Evolutionary conservation across 2,113 vertebrate genomes (phyloP).

Genomic region (Elachura formosa): DNA sequence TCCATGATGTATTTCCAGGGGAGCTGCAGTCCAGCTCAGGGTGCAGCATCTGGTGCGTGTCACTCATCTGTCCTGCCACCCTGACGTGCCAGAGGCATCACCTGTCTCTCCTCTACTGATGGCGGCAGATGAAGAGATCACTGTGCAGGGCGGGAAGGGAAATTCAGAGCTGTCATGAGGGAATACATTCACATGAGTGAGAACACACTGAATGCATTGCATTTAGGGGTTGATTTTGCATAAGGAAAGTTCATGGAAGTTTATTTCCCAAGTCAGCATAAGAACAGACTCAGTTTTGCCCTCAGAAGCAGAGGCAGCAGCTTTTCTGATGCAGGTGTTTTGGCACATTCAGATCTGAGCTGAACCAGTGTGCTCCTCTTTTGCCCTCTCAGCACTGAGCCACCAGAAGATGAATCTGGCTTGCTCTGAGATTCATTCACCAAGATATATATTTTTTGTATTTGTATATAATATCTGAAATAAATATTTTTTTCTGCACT

Average conservation of each 20-base stretch:
- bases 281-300: neutral
- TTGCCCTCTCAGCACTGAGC: neutral
- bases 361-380: neutral
- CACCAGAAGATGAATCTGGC: neutral
- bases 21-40: slow-evolving; percentile 23
- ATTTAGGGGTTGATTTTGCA: neutral
- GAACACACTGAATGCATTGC: neutral
- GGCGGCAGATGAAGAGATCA: slow-evolving; percentile 56
- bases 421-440: neutral
- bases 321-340: neutral
- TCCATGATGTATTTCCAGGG: slow-evolving; percentile 37
- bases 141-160: slow-evolving; percentile 17
- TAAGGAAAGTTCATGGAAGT: neutral
- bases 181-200: neutral
- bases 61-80: slow-evolving; percentile 42
- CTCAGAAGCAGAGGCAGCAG: neutral
- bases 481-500: neutral
- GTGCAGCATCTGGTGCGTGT: slow-evolving; percentile 65
- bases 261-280: fast-evolving
- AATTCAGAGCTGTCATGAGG: neutral
- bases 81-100: slow-evolving; percentile 32
- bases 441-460: neutral
- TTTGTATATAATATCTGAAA: neutral
- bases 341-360: neutral
- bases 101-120: slow-evolving; percentile 65